Conservation (phyloP, 53 echinoderm and acorn worm genomes). For the Paelopatides confundens region DNA sequence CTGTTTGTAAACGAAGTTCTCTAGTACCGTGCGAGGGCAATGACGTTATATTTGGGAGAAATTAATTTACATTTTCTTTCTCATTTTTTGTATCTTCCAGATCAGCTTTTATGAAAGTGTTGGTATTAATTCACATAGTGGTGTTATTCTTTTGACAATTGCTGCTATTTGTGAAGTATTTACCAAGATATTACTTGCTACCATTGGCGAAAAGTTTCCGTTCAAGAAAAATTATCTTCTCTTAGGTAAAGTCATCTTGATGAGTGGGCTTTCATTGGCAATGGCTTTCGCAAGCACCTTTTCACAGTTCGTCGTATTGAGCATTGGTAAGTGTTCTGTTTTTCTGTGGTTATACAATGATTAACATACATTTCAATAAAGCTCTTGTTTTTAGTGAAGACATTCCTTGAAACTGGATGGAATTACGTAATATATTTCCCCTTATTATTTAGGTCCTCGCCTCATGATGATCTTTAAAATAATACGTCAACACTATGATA, state of each 20-base stretch:
- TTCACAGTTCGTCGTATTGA: conserved; percentile 16
- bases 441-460: too few species aligned
- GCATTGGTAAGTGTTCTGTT: not conserved
- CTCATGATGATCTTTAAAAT: too few species aligned
- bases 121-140: not conserved
- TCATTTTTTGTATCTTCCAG: not conserved
- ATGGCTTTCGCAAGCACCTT: conserved; percentile 1
- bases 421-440: too few species aligned
- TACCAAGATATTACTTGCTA: not conserved
- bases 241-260: not conserved
- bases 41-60: not conserved
- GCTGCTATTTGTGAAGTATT: not conserved
- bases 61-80: not conserved
- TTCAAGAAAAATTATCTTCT: conserved; percentile 19
- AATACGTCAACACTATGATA: too few species aligned
- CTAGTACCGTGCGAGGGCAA: not conserved
- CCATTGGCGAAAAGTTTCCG: not conserved
- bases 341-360: not conserved
- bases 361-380: too few species aligned
- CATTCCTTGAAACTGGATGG: too few species aligned
- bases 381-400: too few species aligned
- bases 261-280: not conserved
- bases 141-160: not conserved
- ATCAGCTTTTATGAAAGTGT: conserved; percentile 24
- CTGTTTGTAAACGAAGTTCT: not conserved